Evolutionary conservation across 2,888 invertebrate species (phyloP).

Genomic region (Heliconius sara): DNA sequence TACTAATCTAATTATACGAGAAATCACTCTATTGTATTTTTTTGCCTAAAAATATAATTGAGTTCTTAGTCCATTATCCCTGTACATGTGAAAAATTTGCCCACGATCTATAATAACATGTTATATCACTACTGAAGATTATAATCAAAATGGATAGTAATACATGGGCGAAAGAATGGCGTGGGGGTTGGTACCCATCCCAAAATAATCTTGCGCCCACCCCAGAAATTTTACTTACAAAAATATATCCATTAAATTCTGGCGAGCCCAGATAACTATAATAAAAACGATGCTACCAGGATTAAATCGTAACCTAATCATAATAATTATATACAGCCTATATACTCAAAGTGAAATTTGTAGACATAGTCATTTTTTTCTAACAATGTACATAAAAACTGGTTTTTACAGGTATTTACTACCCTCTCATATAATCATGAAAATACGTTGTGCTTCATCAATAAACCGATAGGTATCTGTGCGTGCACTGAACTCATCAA

Average conservation of each 20-base stretch:
- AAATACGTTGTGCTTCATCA: background rate
- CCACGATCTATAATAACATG: background rate
- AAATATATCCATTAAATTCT: too few relatives aligned
- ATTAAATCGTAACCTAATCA: too few relatives aligned
- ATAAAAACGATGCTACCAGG: too few relatives aligned
- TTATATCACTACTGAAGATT: background rate
- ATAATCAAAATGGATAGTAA: background rate
- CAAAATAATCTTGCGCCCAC: too few relatives aligned
- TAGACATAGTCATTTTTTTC: background rate
- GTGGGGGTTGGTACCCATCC: too few relatives aligned
- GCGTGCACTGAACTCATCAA: slow-evolving; percentile 41
- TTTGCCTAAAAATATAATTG: background rate
- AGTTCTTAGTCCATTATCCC: background rate
- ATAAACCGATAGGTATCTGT: slow-evolving; percentile 12
- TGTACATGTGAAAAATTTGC: background rate
- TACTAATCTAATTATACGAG: too few relatives aligned
- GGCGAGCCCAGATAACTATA: too few relatives aligned
- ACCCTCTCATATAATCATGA: slow-evolving; percentile 2
- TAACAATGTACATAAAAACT: background rate
- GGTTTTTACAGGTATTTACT: background rate
- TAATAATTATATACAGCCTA: background rate
- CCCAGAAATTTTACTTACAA: too few relatives aligned
- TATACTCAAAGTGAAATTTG: background rate
- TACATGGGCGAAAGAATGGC: too few relatives aligned
- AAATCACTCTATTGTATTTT: too few relatives aligned